phyloP scores from a whole-genome alignment of 1,140 invertebrate genomes.

The Penaeus chinensis region DNA sequence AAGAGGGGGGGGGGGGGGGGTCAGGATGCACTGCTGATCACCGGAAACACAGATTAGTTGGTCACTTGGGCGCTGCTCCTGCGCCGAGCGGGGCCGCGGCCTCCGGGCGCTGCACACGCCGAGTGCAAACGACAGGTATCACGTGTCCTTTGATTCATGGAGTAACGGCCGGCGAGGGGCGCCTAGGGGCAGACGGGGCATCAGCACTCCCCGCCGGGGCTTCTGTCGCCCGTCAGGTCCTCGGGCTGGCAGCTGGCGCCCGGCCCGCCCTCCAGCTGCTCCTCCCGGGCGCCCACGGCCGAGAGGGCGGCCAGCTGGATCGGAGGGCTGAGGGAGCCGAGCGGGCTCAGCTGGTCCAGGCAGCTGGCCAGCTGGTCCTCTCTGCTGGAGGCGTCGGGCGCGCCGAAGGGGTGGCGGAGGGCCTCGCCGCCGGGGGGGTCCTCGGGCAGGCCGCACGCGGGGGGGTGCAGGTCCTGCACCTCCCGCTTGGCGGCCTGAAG shows the following conservation, averaged over 20 bases:
- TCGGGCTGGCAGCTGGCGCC: conserved; percentile 28
- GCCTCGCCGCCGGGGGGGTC: neutral
- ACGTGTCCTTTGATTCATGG: too few relatives aligned
- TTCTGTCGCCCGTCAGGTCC: neutral
- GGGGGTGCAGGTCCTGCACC: conserved; percentile 14
- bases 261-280: neutral
- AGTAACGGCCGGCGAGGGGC: neutral
- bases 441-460: conserved; percentile 35
- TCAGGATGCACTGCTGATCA: too few relatives aligned
- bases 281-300: neutral
- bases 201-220: conserved; percentile 23
- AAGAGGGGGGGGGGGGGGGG: too few relatives aligned
- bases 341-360: neutral
- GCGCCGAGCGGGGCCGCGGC: too few relatives aligned
- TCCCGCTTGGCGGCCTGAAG: conserved; percentile 43
- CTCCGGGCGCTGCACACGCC: too few relatives aligned
- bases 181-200: neutral
- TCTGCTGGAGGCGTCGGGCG: neutral
- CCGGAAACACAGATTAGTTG: too few relatives aligned
- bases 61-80: too few relatives aligned
- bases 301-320: neutral
- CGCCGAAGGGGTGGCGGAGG: neutral
- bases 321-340: neutral
- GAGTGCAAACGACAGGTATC: too few relatives aligned
- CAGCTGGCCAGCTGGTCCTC: neutral